Evolutionary conservation across 1,140 invertebrate species (phyloP), one percentile per base, ranked within the genome.

Genomic region (Drosophila ercepeae): DNA sequence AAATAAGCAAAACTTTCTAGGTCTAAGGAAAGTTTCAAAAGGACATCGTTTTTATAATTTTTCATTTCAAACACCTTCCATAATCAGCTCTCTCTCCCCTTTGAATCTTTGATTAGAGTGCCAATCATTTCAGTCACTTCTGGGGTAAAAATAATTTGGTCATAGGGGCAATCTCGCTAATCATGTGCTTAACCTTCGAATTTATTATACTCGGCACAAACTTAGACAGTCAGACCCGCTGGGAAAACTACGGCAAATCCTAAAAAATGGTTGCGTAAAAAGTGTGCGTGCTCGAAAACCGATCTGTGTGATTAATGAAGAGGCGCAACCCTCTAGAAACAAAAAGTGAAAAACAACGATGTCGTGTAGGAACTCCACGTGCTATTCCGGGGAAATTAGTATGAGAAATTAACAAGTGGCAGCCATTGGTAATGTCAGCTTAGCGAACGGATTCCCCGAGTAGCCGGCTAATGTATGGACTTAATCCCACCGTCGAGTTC

Each of bases 341-440:
- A 42, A 64, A 82, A 79, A 78, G 84, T 18, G 21, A 16, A 39
- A 16, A 32, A 32, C 9, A 32, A 32, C 42, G 7, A 46, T 16
- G 44, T 45, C 18, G 45, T 16, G 46, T 42, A 52, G 39, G 25
- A 60, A 65, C 32, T 41, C 52, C 49, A 39, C 53, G 51, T 19
- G 32, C 19, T 45, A 63, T 68, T 68, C 51, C 13, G 36, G 4
- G 42, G 41, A 74, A 79, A 65, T 70, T 75, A 60, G 81, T 84
- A 83, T 83, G 81, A 65, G 76, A 84, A 75, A 76, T 86, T 86
- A 84, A 88, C 79, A 84, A 84, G 81, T 84, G 79, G 52, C 68
- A 14, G 48, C 76, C 81, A 84, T 84, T 88, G 79, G 79, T 86
- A 82, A 86, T 84, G 79, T 84, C 81, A 59, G 81, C 79, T 84